A percentile compares a stretch with the other conserved stretches of the same genome.
phyloP scores from a whole-genome alignment of 2,888 invertebrate species.

The Aplocera efformata region DNA sequence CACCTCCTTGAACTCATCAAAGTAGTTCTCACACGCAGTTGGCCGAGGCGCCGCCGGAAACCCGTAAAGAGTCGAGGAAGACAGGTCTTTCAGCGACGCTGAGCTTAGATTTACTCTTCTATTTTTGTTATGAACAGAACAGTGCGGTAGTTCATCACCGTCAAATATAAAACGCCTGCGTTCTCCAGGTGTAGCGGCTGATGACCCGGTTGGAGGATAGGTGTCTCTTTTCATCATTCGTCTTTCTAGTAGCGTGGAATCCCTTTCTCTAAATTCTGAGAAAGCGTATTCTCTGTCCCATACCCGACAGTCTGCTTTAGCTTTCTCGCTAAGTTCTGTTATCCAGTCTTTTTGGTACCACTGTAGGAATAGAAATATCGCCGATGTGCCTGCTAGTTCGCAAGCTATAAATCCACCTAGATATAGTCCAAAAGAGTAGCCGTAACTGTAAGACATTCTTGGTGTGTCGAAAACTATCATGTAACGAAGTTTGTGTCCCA shows the following conservation, averaged over 20 bases:
- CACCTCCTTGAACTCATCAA: slow-evolving; percentile 78
- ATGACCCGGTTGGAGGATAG: slow-evolving; percentile 65
- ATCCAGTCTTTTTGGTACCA: slow-evolving; percentile 86
- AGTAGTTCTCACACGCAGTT: slow-evolving; percentile 81
- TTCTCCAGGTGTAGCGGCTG: slow-evolving; percentile 72
- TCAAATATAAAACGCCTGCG: slow-evolving; percentile 84
- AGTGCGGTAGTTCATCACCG: slow-evolving; percentile 78
- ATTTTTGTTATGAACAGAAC: slow-evolving; percentile 78
- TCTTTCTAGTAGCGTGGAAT: slow-evolving; percentile 64
- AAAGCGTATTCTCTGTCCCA: slow-evolving; percentile 77
- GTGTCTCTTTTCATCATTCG: slow-evolving; percentile 74
- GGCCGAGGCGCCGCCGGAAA: slow-evolving; percentile 83
- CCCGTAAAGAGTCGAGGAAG: slow-evolving; percentile 80
- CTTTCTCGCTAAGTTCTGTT: slow-evolving; percentile 72
- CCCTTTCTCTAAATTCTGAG: slow-evolving; percentile 70
- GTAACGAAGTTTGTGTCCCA: slow-evolving; percentile 91
- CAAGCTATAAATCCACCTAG: slow-evolving; percentile 91
- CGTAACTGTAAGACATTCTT: slow-evolving; percentile 91
- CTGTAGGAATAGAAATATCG: slow-evolving; percentile 92
- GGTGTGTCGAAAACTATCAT: slow-evolving; percentile 89
- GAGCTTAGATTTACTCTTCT: slow-evolving; percentile 74
- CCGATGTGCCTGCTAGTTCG: slow-evolving; percentile 91
- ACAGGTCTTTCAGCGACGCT: slow-evolving; percentile 80
- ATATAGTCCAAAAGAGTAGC: slow-evolving; percentile 92
- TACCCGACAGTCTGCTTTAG: slow-evolving; percentile 70